phyloP scores from a whole-genome alignment of 2,113 vertebrate genomes.

The Hiodon alosoides region DNA sequence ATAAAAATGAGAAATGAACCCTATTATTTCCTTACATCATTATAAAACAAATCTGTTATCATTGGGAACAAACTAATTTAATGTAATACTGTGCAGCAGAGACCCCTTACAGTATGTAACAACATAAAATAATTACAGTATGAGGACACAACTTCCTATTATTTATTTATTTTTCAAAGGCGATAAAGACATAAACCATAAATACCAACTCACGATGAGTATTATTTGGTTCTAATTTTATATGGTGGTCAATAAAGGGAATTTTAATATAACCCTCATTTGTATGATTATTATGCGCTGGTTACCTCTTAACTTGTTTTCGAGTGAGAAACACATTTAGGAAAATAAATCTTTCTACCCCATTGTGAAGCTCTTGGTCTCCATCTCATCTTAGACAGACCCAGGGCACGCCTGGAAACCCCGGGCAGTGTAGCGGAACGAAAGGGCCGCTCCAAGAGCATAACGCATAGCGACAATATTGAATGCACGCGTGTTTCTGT shows the following conservation, averaged over 20 bases:
- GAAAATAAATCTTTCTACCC: not conserved
- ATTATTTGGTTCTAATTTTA: not conserved
- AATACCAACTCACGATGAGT: too few species aligned
- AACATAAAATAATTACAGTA: too few species aligned
- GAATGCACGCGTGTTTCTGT: not conserved
- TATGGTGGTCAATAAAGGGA: not conserved
- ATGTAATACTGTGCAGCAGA: too few species aligned
- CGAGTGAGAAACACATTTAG: not conserved
- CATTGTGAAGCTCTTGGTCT: not conserved
- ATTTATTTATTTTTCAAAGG: too few species aligned
- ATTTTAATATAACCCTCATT: not conserved
- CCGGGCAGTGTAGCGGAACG: not conserved
- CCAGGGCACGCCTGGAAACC: not conserved
- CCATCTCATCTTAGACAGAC: slow-evolving; percentile 9
- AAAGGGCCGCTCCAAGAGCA: not conserved
- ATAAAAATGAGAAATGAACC: too few species aligned
- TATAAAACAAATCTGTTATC: too few species aligned
- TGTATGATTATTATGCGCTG: not conserved
- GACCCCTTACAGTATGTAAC: too few species aligned
- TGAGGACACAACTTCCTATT: too few species aligned
- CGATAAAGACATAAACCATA: too few species aligned
- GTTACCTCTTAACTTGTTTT: not conserved
- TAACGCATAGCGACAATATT: not conserved
- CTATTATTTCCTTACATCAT: too few species aligned
- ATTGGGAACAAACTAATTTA: too few species aligned